Percentiles rank a stretch among this genome's conserved stretches.
phyloP scores from a whole-genome alignment of 1,140 invertebrate genomes.

The Coenobita brevimanus region DNA sequence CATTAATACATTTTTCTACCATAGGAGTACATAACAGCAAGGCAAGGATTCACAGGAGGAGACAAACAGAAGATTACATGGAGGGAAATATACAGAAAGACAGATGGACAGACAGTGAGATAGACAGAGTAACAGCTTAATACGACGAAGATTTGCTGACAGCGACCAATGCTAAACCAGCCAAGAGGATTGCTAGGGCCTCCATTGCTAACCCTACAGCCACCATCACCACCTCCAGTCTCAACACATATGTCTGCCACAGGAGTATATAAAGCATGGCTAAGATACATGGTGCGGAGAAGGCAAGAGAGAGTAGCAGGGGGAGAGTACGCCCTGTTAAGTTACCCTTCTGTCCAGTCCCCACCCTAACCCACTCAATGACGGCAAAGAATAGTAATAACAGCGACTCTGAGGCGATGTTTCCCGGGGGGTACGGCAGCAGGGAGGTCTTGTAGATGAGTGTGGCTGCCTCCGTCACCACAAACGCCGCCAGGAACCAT shows the following conservation, averaged over 20 bases:
- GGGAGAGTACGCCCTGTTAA: conserved; percentile 34
- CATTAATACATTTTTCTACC: too few relatives aligned
- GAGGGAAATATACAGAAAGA: too few relatives aligned
- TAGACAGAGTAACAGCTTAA: too few relatives aligned
- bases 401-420: conserved; percentile 44
- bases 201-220: conserved; percentile 37
- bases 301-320: conserved; percentile 37
- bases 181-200: conserved; percentile 37
- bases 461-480: conserved; percentile 24
- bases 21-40: too few relatives aligned
- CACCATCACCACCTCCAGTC: conserved; percentile 37
- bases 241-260: conserved; percentile 53
- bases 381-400: conserved; percentile 29
- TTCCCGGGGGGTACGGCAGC: conserved; percentile 44
- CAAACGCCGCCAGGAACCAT: conserved; percentile 31
- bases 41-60: too few relatives aligned
- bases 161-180: conserved; percentile 34
- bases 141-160: conserved; percentile 24
- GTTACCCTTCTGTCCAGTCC: conserved; percentile 53
- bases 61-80: too few relatives aligned
- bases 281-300: conserved; percentile 49
- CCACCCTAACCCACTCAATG: conserved; percentile 40
- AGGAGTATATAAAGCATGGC: conserved; percentile 45
- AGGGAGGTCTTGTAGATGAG: conserved; percentile 44
- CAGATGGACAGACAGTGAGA: too few relatives aligned